Evolutionary conservation across 2,113 vertebrate species (phyloP).

Genomic region (Monopterus albus): DNA sequence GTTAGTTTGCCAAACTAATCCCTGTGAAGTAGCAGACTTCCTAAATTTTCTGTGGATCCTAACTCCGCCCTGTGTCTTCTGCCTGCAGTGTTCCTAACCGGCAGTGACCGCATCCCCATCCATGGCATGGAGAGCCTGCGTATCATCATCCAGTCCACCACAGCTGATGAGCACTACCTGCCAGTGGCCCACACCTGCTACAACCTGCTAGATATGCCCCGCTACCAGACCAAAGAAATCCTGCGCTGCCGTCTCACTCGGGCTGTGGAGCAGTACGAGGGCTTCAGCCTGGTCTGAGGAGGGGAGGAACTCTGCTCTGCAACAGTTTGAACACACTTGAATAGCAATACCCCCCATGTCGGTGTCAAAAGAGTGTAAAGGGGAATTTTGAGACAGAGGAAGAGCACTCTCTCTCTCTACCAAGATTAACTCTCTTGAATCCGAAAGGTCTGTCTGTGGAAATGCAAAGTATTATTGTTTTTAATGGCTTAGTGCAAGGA

Average conservation of each 20-base stretch:
- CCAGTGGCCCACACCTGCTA: constrained; percentile 98
- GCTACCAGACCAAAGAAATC: constrained; percentile 93
- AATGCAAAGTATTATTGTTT: constrained; percentile 39
- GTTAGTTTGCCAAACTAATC: not conserved
- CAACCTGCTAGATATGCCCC: constrained; percentile 96
- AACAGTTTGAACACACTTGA: constrained; percentile 59
- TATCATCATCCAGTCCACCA: constrained; percentile 93
- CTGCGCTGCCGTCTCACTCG: constrained; percentile 87
- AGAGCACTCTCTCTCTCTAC: constrained; percentile 5
- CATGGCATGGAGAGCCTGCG: constrained; percentile 96
- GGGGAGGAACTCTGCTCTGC: not conserved
- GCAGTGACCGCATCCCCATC: constrained; percentile 98
- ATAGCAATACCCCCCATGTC: constrained; percentile 53
- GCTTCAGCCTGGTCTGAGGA: constrained; percentile 94
- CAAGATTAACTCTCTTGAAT: constrained; percentile 37
- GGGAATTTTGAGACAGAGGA: not conserved
- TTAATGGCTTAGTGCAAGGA: constrained; percentile 26
- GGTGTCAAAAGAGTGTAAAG: constrained; percentile 10
- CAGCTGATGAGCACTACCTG: constrained; percentile 90
- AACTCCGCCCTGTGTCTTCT: not conserved
- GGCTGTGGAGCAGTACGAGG: constrained; percentile 96
- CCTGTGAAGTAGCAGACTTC: too few relatives aligned
- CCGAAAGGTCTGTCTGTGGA: constrained; percentile 52
- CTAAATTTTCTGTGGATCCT: too few relatives aligned
- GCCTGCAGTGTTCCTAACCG: constrained; percentile 91